Conservation (phyloP, 1,140 invertebrate genomes). For the Adelges cooleyi region DNA sequence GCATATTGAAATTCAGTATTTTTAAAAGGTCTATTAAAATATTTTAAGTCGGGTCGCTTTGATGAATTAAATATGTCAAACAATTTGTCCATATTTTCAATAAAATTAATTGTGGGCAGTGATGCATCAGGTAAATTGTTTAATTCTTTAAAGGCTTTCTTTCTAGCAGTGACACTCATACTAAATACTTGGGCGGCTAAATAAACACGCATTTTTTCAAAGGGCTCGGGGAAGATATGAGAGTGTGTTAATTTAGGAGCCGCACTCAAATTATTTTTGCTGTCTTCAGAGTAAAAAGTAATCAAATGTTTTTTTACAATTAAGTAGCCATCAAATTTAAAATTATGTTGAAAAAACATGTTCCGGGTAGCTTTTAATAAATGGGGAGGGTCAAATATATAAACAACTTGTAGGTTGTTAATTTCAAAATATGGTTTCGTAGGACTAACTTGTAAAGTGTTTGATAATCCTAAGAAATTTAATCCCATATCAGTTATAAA, state of each 20-base stretch:
- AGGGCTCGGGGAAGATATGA: neutral
- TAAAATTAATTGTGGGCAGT: neutral
- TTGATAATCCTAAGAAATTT: no score
- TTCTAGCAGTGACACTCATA: neutral
- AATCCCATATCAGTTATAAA: no score
- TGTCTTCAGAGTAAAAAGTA: neutral
- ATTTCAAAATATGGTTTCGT: neutral
- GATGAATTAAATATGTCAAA: neutral
- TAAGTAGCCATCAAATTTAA: neutral
- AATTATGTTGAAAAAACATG: neutral
- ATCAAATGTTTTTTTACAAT: neutral
- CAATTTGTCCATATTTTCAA: neutral
- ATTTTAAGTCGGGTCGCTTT: neutral
- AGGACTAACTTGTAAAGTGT: no score
- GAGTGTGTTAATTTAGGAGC: neutral
- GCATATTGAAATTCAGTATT: neutral
- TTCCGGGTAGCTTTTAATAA: neutral
- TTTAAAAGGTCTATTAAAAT: neutral
- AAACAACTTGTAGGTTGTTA: neutral
- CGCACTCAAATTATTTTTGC: neutral
- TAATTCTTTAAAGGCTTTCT: no score
- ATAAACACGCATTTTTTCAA: neutral
- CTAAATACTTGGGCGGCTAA: neutral
- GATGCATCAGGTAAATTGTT: neutral
- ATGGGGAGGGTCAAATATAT: neutral